Base-by-base conservation (phyloP, 2,888 invertebrate species). In the Pristionchus arcanus region DNA sequence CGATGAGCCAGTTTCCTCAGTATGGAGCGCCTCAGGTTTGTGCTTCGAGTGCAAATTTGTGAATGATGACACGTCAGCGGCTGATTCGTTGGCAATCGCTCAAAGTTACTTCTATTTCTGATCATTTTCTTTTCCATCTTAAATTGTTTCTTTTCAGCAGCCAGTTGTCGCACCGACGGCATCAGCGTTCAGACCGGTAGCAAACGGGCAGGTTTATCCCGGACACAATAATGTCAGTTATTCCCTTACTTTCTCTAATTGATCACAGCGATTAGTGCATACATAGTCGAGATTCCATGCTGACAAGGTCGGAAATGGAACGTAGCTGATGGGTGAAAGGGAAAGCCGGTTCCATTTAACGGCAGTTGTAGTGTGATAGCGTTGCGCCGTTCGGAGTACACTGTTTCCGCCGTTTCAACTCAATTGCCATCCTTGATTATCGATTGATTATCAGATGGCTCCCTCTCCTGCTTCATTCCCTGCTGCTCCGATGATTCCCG, bases 1-100 rank as follows among this genome's bases (percentile, higher is more conserved):
- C 91, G 59, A 90, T 91, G 83, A 90, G 88, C 81, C 91, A 92
- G 68, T 91, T 91, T 66, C 87, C 53, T 37, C 91, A 91, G 90
- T 91, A 84, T 81, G 81, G 81, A 81, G 81, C 81, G 49, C 81
- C 81, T 28, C 81, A 81, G 81, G 81, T 81, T 53, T 25, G 42
- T 77, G 9, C n/a, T 81, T 81, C 25, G 7, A 5, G 4, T 28
- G 49, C 49, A n/a, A 49, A 49, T 42, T 53, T n/a, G 15, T 9
- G 28, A 81, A 81, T 53, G 81, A 28, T 81, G 81, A 81, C 81
- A 81, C 81, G 81, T 81, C 81, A 81, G 19, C 49, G 42, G 49
- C n/a, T 77, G 28, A 49, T 81, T n/a, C 25, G 31, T 7, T 37
- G 74, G 21, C 74, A 37, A 37, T 34, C 31, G 37, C 37, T 74